Base-by-base conservation (phyloP, 2,113 vertebrate genomes). In the Nothoprocta perdicaria region DNA sequence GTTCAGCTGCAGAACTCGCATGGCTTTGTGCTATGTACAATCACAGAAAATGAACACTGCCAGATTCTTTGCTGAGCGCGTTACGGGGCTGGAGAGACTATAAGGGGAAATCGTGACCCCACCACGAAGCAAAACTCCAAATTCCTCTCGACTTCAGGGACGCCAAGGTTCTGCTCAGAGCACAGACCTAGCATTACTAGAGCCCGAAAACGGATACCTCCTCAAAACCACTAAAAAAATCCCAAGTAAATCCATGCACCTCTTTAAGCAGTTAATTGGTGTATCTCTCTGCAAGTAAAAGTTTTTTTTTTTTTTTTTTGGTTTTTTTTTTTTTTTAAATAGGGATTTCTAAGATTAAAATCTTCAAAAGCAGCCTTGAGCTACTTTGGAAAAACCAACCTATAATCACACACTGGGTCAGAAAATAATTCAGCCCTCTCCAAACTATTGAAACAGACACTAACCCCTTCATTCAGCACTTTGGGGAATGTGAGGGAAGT, bases 151-250 rank as follows among this genome's bases (percentile, higher is more conserved):
- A 75, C 66, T 92, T 89, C 87, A 92, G 77, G 80, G 77, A 33
- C 91, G 80, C 62, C 94, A 40, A 89, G 89, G 93, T 86, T 86
- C 66, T 80, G 65, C 89, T 89, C 96, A 83, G 57, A 81, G 92
- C 62, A 86, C 23, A 91, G 77, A 93, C 84, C 69, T 35, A 91
- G 80, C 87, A 88, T 89, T 94, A 94, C 85, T 66, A 94, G 83
- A 86, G 89, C 61, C 68, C 90, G 96, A 94, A 96, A 96, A 96
- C 92, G 84, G 91, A 96, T 88, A 94, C 91, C 85, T 95, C 92
- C 96, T 85, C 95, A 92, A 95, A 96, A 94, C 82, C 91, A 88
- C 92, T 95, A 92, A 88, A 48, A 33, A 89, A 91, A 65, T 61
- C 65, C 57, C 48, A 85, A 85, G 91, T 52, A 96, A 95, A 89